Conservation (phyloP, 2,113 vertebrate genomes). For the Cochlearius cochlearius region DNA sequence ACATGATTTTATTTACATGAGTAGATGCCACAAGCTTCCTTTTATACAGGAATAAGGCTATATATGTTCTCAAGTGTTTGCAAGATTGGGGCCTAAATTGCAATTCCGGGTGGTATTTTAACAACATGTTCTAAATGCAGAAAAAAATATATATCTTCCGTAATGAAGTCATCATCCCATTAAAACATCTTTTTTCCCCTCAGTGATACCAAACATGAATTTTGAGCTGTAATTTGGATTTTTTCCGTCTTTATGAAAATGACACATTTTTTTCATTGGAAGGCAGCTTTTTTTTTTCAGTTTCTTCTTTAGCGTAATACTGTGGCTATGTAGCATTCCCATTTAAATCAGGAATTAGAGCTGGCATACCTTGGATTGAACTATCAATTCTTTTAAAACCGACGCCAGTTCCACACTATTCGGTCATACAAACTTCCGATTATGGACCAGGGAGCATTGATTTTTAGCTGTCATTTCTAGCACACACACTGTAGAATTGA, state of each 20-base stretch:
- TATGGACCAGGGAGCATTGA: constrained; percentile 77
- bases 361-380: constrained; percentile 69
- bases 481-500: constrained; percentile 79
- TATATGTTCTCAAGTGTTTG: neutral
- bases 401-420: constrained; percentile 61
- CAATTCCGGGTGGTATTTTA: neutral
- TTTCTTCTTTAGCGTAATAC: constrained; percentile 18
- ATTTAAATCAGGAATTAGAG: constrained; percentile 56
- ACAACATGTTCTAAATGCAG: neutral
- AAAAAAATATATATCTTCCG: neutral
- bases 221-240: constrained; percentile 31
- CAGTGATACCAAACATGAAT: neutral
- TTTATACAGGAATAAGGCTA: neutral
- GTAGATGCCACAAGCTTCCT: neutral
- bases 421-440: constrained; percentile 56
- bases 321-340: constrained; percentile 7
- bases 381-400: constrained; percentile 69
- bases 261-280: constrained; percentile 2
- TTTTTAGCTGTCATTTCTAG: constrained; percentile 87
- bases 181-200: constrained; percentile 42
- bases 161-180: constrained; percentile 57
- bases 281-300: neutral
- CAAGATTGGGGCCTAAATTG: neutral
- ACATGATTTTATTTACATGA: neutral
- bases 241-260: constrained; percentile 14